Evolutionary conservation across 1,140 invertebrate genomes (phyloP), one percentile per base, ranked within the genome.

Genomic region (Pteromalus puparum): DNA sequence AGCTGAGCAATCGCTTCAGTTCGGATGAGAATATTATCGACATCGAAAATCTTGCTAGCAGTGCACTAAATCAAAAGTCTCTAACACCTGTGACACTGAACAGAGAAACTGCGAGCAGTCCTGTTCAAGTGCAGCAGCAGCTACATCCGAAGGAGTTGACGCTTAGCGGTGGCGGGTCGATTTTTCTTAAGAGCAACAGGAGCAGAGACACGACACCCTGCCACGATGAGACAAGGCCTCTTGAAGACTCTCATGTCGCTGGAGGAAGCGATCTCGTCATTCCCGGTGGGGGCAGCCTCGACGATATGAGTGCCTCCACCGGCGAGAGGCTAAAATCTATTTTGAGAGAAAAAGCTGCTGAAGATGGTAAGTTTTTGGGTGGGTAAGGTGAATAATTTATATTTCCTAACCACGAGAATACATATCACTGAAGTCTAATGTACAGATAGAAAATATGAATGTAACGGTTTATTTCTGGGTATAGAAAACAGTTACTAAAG

Each of bases 171-270:
- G 95, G 94, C 84, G 96, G 96, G 6, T 94, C 93, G 15, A 96
- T 96, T 93, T 96, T 96, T 86, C 91, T 96, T 21, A 96, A 96
- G 89, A 94, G 95, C 46, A 95, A 95, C 83, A 94, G 94, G 70
- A 95, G 94, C 28, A 93, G 94, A 53, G 93, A 93, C 24, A 90
- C 86, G 26, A 91, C 91, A 1, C 90, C 92, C 5, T 87, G 88
- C 75, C 89, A 90, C 28, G 90, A 93, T 53, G 89, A 88, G 13
- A 61, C 18, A 0, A 92, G 88, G 53, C 13, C 48, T 75, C 67
- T 92, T 7, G 90, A 92, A 0, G 91, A 91, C 53, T 90, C 90
- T 74, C 86, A 88, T 42, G 78, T 88, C 24, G 80, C 89, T 26
- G 48, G 77, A 53, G 68, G 80, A 18, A 75, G 84, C 26, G 88